phyloP scores from a whole-genome alignment of 1,140 invertebrate genomes.

The Potamilus streckersoni region DNA sequence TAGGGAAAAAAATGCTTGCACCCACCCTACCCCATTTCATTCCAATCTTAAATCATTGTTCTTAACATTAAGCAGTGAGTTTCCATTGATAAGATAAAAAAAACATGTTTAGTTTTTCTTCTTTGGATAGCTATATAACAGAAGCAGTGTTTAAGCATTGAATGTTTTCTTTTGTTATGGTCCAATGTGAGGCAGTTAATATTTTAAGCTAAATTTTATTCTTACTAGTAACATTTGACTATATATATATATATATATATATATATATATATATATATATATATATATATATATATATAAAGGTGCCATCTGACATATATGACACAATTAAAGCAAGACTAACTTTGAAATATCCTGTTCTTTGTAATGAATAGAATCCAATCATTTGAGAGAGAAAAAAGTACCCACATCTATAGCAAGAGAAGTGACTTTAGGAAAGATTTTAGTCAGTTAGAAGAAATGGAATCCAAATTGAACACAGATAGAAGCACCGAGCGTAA shows the following conservation, averaged over 20 bases:
- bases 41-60: too few species aligned
- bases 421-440: slow-evolving; percentile 58
- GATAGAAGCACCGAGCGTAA: slow-evolving; percentile 59
- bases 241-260: background rate
- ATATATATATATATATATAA: background rate
- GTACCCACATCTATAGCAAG: slow-evolving; percentile 60
- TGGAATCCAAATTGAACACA: slow-evolving; percentile 43
- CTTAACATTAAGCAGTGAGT: too few species aligned
- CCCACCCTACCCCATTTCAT: too few species aligned
- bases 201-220: too few species aligned
- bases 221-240: too few species aligned
- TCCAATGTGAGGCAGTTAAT: too few species aligned
- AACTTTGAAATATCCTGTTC: slow-evolving; percentile 10
- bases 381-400: slow-evolving; percentile 58
- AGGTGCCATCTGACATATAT: background rate
- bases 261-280: background rate
- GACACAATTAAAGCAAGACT: background rate
- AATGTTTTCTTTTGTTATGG: too few species aligned
- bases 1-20: too few species aligned
- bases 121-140: too few species aligned
- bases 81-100: too few species aligned
- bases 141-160: too few species aligned
- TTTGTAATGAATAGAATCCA: slow-evolving; percentile 43
- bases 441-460: slow-evolving; percentile 51
- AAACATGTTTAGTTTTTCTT: too few species aligned